phyloP scores from a whole-genome alignment of 2,888 invertebrate species.

The Pandemis heparana region DNA sequence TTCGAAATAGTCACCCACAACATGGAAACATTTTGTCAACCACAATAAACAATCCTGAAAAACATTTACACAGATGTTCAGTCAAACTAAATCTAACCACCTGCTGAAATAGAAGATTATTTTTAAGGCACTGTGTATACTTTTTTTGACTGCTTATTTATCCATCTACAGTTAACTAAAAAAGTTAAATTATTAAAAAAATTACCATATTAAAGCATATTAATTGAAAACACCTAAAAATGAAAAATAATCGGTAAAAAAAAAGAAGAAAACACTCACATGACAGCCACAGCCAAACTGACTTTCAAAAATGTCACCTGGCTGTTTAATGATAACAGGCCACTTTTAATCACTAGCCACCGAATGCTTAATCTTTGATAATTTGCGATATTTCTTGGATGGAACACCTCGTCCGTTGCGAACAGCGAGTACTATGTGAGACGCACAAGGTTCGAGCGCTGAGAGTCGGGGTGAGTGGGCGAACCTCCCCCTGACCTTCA shows the following conservation, averaged over 20 bases:
- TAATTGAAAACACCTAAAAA: not conserved
- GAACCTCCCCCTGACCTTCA: conserved; percentile 37
- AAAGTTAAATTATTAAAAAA: too few species aligned
- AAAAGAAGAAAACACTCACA: not conserved
- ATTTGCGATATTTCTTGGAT: not conserved
- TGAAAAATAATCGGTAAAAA: not conserved
- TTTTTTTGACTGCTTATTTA: too few species aligned
- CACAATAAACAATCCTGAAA: too few species aligned
- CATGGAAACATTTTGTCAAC: too few species aligned
- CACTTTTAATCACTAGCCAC: not conserved
- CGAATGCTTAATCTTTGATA: not conserved
- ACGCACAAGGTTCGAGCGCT: not conserved
- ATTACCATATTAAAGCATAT: not conserved
- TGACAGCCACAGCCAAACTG: not conserved
- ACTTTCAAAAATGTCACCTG: not conserved
- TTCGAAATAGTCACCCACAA: too few species aligned
- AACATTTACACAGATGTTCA: too few species aligned
- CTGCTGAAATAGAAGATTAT: too few species aligned
- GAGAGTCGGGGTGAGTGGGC: conserved; percentile 24
- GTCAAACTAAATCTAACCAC: too few species aligned
- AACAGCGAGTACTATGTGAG: conserved; percentile 21
- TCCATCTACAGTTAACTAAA: too few species aligned
- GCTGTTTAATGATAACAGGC: not conserved
- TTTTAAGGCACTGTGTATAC: too few species aligned
- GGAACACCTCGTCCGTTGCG: conserved; percentile 17